A percentile compares a stretch with the other conserved stretches of the same genome.
Conservation (phyloP, 2,888 invertebrate species). For the Eurytoma californica region DNA sequence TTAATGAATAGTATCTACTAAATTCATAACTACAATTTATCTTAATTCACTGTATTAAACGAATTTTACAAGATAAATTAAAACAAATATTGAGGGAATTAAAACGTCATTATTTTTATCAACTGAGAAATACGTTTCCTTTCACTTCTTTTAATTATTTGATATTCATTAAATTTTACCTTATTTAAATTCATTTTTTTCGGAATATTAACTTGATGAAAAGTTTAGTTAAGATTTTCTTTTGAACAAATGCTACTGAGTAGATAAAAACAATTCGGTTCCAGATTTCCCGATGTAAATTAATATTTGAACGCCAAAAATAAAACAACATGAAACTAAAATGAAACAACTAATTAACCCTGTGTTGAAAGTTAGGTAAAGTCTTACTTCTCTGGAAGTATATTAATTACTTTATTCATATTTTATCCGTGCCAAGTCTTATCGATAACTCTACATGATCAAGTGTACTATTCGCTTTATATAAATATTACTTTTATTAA, state of each 20-base stretch:
- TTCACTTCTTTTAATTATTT: neutral
- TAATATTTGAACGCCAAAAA: conserved; percentile 19
- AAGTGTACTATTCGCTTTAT: neutral
- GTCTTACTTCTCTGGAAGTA: conserved; percentile 21
- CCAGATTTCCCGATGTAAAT: conserved; percentile 7
- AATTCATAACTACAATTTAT: conserved; percentile 26
- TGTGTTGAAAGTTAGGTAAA: conserved; percentile 26
- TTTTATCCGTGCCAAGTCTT: conserved; percentile 8
- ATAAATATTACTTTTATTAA: conserved; percentile 4
- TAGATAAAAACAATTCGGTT: conserved; percentile 28
- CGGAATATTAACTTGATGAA: neutral
- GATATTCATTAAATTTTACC: neutral
- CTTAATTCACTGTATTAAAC: conserved; percentile 13
- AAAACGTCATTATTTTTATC: conserved; percentile 25
- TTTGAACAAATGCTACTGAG: conserved; percentile 29
- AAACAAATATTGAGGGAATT: conserved; percentile 27
- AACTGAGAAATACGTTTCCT: conserved; percentile 35
- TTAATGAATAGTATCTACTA: conserved; percentile 19
- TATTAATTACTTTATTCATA: neutral
- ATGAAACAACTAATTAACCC: conserved; percentile 20
- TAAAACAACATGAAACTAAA: conserved; percentile 30
- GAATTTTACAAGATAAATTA: conserved; percentile 25
- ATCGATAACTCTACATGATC: conserved; percentile 9
- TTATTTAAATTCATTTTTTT: conserved; percentile 1
- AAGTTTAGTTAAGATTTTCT: neutral